phyloP scores from a whole-genome alignment of 1,140 invertebrate species.

The Stegodyphus mimosarum region DNA sequence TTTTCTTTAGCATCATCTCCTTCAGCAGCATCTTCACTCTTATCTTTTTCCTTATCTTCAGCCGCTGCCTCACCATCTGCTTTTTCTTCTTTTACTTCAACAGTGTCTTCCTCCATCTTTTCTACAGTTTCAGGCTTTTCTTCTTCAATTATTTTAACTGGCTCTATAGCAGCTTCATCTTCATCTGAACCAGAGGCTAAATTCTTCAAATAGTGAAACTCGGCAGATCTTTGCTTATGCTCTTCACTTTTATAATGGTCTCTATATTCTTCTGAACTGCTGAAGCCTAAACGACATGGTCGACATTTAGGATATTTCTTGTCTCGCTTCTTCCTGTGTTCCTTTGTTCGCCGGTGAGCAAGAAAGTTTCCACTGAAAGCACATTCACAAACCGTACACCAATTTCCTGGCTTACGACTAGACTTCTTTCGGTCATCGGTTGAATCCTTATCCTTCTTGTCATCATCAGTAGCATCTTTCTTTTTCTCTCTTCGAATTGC shows the following conservation, averaged over 20 bases:
- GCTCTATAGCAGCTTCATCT: slow-evolving; percentile 55
- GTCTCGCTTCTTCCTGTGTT: slow-evolving; percentile 52
- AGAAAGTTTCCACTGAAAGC: slow-evolving; percentile 55
- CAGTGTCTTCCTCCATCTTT: slow-evolving; percentile 34
- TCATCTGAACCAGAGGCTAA: slow-evolving; percentile 57
- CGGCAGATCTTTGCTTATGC: slow-evolving; percentile 46
- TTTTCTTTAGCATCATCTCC: slow-evolving; percentile 28
- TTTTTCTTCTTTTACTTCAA: slow-evolving; percentile 13
- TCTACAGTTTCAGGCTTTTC: slow-evolving; percentile 7
- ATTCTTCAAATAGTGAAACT: slow-evolving; percentile 56
- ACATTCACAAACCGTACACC: slow-evolving; percentile 59
- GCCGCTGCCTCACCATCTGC: slow-evolving; percentile 16
- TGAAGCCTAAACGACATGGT: slow-evolving; percentile 54
- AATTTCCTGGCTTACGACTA: slow-evolving; percentile 32
- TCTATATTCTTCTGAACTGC: slow-evolving; percentile 54
- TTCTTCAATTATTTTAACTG: slow-evolving; percentile 46
- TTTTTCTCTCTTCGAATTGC: slow-evolving; percentile 45
- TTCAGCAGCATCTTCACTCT: slow-evolving; percentile 15
- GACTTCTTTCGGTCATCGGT: slow-evolving; percentile 33
- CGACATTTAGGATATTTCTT: slow-evolving; percentile 59
- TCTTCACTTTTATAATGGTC: slow-evolving; percentile 60
- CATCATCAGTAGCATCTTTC: slow-evolving; percentile 53
- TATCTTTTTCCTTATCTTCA: slow-evolving; percentile 35
- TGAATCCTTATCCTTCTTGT: slow-evolving; percentile 37
- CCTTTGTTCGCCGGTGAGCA: slow-evolving; percentile 55